These are phyloP conservation scores for Embiotoca jacksoni DNA, from an alignment of 2,113 vertebrate genomes.

Conservation along the genomic window DNA sequence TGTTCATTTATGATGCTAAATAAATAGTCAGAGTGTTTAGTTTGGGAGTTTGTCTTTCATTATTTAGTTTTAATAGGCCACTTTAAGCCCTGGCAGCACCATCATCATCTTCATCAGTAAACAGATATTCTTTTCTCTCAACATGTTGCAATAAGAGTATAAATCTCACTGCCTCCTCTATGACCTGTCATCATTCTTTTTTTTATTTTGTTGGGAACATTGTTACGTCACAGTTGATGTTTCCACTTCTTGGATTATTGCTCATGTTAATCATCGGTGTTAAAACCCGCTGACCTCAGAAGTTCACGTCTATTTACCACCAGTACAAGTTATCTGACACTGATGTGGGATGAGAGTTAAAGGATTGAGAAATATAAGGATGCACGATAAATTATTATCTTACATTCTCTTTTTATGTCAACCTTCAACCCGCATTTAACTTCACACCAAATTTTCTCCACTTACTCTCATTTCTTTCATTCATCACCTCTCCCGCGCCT, in stretches of 20 bases:
- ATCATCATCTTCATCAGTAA: constrained; percentile 25
- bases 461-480: background rate
- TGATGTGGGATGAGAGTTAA: background rate
- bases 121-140: constrained; percentile 64
- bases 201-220: constrained; percentile 6
- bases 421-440: too few relatives aligned
- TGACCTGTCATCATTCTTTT: constrained; percentile 31
- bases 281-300: too few relatives aligned
- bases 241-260: background rate
- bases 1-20: background rate
- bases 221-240: background rate
- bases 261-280: too few relatives aligned
- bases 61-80: constrained; percentile 24
- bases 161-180: constrained; percentile 17
- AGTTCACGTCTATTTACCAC: too few relatives aligned
- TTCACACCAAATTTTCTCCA: background rate
- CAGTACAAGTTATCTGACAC: background rate
- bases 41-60: background rate
- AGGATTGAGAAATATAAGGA: constrained; percentile 3
- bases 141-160: constrained; percentile 56
- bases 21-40: background rate
- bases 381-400: background rate
- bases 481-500: too few relatives aligned
- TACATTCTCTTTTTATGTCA: too few relatives aligned
- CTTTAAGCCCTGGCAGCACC: constrained; percentile 22